phyloP scores from a whole-genome alignment of 2,113 vertebrate species.

The Sturnira hondurensis region DNA sequence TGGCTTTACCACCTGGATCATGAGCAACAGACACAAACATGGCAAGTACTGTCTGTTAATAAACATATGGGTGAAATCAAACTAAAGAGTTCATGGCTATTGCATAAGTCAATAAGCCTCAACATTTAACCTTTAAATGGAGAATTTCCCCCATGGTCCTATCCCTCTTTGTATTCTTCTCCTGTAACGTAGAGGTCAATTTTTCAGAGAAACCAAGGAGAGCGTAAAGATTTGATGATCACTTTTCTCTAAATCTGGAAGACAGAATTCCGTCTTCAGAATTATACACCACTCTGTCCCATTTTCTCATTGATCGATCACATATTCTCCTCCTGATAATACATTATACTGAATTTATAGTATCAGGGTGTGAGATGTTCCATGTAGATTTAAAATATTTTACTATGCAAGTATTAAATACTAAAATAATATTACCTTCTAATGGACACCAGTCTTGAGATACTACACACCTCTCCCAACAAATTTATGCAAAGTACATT shows the following conservation, averaged over 20 bases:
- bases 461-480: not conserved
- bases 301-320: not conserved
- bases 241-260: not conserved
- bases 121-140: not conserved
- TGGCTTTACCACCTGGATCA: slow-evolving; percentile 66
- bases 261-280: not conserved
- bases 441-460: not conserved
- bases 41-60: not conserved
- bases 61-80: not conserved
- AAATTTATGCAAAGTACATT: not conserved
- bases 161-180: not conserved
- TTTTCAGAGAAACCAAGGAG: slow-evolving; percentile 10
- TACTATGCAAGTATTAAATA: not conserved
- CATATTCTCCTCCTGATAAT: not conserved
- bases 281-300: not conserved
- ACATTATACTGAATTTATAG: not conserved
- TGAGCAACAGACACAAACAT: not conserved
- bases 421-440: not conserved
- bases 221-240: not conserved
- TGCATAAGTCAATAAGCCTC: not conserved
- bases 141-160: not conserved
- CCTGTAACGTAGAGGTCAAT: not conserved
- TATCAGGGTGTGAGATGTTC: not conserved
- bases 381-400: not conserved
- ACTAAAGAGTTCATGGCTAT: not conserved